Evolutionary conservation across 2,888 invertebrate genomes (phyloP), one percentile per base, ranked within the genome.

Genomic region (Clostera curtula): DNA sequence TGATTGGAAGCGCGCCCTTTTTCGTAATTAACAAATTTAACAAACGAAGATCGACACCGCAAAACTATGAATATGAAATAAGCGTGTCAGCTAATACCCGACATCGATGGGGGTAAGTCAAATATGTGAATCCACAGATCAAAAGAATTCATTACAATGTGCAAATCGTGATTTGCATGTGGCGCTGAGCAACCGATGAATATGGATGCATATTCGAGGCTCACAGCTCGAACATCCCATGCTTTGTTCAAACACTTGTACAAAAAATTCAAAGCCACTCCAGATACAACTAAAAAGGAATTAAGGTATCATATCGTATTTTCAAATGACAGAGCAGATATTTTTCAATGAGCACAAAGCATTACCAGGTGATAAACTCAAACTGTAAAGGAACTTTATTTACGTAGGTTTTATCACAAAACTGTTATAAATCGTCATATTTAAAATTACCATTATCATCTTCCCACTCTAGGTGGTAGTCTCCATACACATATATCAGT

Each of bases 111-210:
- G n/a, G 75, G 72, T 75, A 82, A 83, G 82, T 82, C 83, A 82
- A 82, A 83, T 82, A 82, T 80, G 69, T 74, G 82, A 76, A 80
- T 80, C 68, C 74, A 70, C 79, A 83, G 82, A 83, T 83, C 83
- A 83, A 83, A 83, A 83, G 83, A 83, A 83, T 83, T 80, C 80
- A 83, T 83, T 83, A 83, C 80, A 79, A 71, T 79, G 80, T 83
- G 82, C 82, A 82, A 82, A 83, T 82, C 79, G 70, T 63, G 65
- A 82, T 83, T 83, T 83, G 83, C 83, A 83, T 83, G 82, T 74
- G 79, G 77, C 73, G 76, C 58, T 58, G 65, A 63, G 58, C 49
- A 51, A 58, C 72, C 67, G n/a, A 83, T 83, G 82, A 83, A 83
- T 83, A 83, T 83, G 82, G 82, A n/a, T n/a, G n/a, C n/a, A n/a